Evolutionary conservation across 1,140 invertebrate genomes (phyloP).

Genomic region (Gerris buenoi): DNA sequence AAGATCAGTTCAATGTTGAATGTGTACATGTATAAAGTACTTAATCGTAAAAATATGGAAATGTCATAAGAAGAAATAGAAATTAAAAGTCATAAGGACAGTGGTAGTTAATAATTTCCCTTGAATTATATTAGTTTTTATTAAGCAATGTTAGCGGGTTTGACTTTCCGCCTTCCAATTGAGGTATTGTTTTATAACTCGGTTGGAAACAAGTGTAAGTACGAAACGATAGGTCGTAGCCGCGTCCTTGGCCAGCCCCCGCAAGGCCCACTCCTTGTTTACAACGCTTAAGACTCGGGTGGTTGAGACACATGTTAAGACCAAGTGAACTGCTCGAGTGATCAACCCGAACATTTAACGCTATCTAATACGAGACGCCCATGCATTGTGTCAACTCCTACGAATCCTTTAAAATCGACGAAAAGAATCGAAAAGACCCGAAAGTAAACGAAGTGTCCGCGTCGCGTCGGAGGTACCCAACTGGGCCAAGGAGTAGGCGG

Average conservation of each 20-base stretch:
- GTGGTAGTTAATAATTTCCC: too few species aligned
- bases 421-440: background rate
- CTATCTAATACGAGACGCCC: background rate
- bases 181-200: too few species aligned
- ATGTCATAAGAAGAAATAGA: too few species aligned
- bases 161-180: too few species aligned
- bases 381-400: background rate
- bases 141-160: too few species aligned
- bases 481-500: background rate
- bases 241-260: background rate
- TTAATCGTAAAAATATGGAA: too few species aligned
- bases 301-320: background rate
- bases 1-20: too few species aligned
- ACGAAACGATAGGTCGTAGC: background rate
- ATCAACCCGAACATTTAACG: background rate
- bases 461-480: background rate
- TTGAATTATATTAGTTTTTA: too few species aligned
- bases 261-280: background rate
- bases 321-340: background rate
- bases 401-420: background rate
- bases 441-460: background rate
- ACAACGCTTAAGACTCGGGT: background rate
- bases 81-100: too few species aligned
- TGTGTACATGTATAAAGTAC: too few species aligned
- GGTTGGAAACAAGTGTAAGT: too few species aligned